phyloP scores from a whole-genome alignment of 2,113 vertebrate genomes.

The Neolamprologus sp. region DNA sequence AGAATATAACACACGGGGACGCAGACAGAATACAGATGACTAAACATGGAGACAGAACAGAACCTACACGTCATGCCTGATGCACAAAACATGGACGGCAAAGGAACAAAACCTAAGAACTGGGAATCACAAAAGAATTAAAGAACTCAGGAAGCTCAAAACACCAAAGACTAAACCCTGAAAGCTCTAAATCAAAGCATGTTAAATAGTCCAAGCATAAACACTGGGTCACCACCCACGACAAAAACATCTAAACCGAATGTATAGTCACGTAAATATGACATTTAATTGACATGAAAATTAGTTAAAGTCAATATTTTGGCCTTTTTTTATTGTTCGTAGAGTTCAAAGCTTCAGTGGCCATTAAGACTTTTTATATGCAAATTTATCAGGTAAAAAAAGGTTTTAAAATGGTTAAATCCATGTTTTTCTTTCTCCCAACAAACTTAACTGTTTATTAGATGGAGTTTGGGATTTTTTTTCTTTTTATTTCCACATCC shows the following conservation, averaged over 20 bases:
- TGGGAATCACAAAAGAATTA: background rate
- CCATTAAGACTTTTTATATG: background rate
- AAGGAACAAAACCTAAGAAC: background rate
- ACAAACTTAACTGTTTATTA: background rate
- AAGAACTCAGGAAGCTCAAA: background rate
- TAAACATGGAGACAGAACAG: background rate
- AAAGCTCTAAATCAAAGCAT: background rate
- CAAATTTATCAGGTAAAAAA: background rate
- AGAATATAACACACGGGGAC: background rate
- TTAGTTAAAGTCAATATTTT: background rate
- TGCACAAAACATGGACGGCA: background rate
- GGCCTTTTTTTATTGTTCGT: rapidly evolving
- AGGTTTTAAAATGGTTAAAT: background rate
- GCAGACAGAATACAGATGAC: background rate
- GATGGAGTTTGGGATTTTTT: background rate
- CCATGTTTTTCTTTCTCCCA: background rate
- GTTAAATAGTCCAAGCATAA: background rate
- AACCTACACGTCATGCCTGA: background rate
- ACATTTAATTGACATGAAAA: background rate
- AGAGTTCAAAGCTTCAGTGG: background rate
- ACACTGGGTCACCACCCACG: background rate
- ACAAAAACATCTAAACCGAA: rapidly evolving
- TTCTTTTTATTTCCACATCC: background rate
- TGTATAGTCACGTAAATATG: rapidly evolving
- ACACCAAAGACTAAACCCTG: background rate